phyloP scores from a whole-genome alignment of 2,113 vertebrate genomes.

The Myrmecophaga tridactyla region DNA sequence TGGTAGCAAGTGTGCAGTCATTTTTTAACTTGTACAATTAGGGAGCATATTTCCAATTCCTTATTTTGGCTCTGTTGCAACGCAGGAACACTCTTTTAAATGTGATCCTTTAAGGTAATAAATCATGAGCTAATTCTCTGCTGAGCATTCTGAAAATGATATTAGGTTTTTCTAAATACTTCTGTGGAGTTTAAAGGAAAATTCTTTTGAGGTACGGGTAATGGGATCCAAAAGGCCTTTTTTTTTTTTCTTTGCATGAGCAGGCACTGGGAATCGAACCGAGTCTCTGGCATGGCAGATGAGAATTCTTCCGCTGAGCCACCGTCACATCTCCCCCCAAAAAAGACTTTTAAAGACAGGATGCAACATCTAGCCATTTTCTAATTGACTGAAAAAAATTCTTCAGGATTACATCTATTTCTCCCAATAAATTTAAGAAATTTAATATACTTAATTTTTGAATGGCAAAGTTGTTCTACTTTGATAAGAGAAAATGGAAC shows the following conservation, averaged over 20 bases:
- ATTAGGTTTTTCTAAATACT: slow-evolving; percentile 42
- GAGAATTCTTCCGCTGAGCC: no score
- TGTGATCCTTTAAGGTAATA: not conserved
- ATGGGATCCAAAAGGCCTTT: not conserved
- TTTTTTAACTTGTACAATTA: not conserved
- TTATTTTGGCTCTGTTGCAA: not conserved
- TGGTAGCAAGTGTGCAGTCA: not conserved
- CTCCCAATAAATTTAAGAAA: not conserved
- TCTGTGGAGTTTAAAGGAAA: not conserved
- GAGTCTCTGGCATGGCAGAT: no score
- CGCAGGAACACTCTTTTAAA: not conserved
- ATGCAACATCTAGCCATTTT: slow-evolving; percentile 5
- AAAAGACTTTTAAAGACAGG: not conserved
- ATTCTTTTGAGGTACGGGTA: not conserved
- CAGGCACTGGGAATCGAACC: no score
- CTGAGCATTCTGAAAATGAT: slow-evolving; percentile 20
- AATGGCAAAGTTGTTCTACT: not conserved
- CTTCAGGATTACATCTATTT: not conserved
- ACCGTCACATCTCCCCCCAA: no score
- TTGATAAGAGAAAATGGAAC: slow-evolving; percentile 29
- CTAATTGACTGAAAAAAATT: slow-evolving; percentile 41
- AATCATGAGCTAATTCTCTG: not conserved
- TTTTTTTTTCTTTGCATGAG: no score
- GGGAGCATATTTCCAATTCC: not conserved
- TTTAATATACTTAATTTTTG: slow-evolving; percentile 49